Base-by-base conservation (phyloP, 2,113 vertebrate species). In the Gymnocephalus cernua region DNA sequence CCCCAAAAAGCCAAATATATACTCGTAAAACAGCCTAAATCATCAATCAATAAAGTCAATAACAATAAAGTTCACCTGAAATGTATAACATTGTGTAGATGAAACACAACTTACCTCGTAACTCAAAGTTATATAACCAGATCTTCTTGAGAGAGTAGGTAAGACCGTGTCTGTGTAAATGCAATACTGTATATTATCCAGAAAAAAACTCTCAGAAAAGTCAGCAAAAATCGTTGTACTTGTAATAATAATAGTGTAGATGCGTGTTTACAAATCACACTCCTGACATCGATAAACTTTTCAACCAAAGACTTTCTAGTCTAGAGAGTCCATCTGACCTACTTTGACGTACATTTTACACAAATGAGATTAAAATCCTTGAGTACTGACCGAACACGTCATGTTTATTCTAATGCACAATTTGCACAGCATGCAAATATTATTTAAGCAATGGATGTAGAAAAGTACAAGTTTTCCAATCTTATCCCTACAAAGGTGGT, bases 351-450 rank as follows among this genome's bases (percentile, higher is more conserved):
- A 35, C 44, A 48, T 71, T 61, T 79, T 57, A 91, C 13, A 68
- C 91, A 90, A 93, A 91, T 89, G 0, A 85, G 41, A 86, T 88
- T 84, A 67, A 88, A 89, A 87, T 89, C 21, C 21, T 57, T 2
- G 4, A 54, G 71, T 29, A 19, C 27, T 6, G 32, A 14, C 0
- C 7, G 3, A 4, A 2, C 10, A 18, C 9, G 13, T 68, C 62
- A 68, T 1, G 19, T 47, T 0, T 19, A 64, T 11, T n/a, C 41
- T 16, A 15, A 75, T 25, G 14, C 14, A 19, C 7, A 1, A 80
- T 90, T 85, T 91, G 86, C 84, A 74, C 35, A 4, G 41, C 41
- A 92, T 91, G 90, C 90, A 94, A 94, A 94, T 8, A 21, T 75
- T 77, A 91, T 89, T 11, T 41, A 41, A 41, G 25, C 62, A 54